Conservation (phyloP, 2,797 vertebrate species). For the Ara ararauna region DNA sequence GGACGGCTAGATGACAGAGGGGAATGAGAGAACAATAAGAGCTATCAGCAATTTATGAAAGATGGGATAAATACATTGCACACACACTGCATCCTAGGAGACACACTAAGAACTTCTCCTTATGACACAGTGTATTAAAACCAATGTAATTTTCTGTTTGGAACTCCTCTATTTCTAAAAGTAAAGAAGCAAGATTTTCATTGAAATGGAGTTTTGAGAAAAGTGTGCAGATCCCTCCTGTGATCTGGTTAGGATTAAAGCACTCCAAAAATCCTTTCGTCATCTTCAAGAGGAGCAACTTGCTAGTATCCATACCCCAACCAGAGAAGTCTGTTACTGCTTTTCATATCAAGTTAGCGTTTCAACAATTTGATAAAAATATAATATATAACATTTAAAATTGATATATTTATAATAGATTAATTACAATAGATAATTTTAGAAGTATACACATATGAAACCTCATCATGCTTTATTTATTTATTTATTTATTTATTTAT, state of each 20-base stretch:
- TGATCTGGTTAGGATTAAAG: neutral
- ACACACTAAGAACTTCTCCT: neutral
- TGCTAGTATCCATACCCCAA: neutral
- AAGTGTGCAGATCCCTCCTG: neutral
- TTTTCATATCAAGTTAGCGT: neutral
- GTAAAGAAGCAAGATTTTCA: neutral
- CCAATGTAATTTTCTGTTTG: neutral
- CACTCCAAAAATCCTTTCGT: neutral
- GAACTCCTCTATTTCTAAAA: neutral
- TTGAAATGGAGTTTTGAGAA: neutral
- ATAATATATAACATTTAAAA: neutral
- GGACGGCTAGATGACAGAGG: constrained; percentile 86
- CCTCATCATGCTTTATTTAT: neutral
- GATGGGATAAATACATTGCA: neutral
- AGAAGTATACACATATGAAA: neutral
- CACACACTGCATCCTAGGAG: neutral
- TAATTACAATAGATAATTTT: neutral
- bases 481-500: too few relatives aligned
- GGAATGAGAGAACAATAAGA: constrained; percentile 4
- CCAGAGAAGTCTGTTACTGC: neutral
- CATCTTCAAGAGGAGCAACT: neutral
- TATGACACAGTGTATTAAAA: neutral
- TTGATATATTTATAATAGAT: neutral
- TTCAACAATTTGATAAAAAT: neutral
- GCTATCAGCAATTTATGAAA: neutral